Evolutionary conservation across 2,797 vertebrate genomes (phyloP).

Genomic region (Lepilemur ruficaudatus): DNA sequence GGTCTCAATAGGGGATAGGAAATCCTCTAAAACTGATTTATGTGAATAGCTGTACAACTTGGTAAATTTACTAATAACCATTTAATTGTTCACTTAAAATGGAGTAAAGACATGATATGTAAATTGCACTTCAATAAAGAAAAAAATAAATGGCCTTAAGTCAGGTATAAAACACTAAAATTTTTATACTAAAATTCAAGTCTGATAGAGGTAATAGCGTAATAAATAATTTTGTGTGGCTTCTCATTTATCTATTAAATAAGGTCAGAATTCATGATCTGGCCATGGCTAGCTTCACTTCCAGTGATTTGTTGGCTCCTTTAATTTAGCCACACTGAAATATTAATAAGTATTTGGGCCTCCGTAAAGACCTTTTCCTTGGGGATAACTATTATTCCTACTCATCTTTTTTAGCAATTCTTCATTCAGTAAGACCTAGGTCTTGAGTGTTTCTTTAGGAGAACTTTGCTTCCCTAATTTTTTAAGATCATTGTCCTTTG

Average conservation of each 20-base stretch:
- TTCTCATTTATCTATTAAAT: not conserved
- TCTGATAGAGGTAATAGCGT: not conserved
- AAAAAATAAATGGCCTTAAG: not conserved
- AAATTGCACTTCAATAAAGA: too few relatives aligned
- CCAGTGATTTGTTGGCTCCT: not conserved
- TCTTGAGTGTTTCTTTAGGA: not conserved
- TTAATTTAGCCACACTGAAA: not conserved
- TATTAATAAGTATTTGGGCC: not conserved
- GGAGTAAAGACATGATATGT: too few relatives aligned
- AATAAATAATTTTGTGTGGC: not conserved
- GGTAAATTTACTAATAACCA: too few relatives aligned
- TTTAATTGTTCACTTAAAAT: too few relatives aligned
- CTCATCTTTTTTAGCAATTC: not conserved
- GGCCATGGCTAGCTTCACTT: not conserved
- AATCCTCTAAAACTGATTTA: too few relatives aligned
- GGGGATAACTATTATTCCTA: not conserved
- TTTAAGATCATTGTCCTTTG: not conserved
- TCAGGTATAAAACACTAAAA: not conserved
- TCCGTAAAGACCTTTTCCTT: not conserved
- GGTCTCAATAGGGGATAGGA: too few relatives aligned
- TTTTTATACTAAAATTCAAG: not conserved
- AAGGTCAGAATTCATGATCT: not conserved
- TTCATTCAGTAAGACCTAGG: not conserved
- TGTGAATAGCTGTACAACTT: too few relatives aligned
- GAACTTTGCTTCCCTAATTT: not conserved